Base-by-base conservation (phyloP, 2,113 vertebrate genomes). In the Brienomyrus longianalis region DNA sequence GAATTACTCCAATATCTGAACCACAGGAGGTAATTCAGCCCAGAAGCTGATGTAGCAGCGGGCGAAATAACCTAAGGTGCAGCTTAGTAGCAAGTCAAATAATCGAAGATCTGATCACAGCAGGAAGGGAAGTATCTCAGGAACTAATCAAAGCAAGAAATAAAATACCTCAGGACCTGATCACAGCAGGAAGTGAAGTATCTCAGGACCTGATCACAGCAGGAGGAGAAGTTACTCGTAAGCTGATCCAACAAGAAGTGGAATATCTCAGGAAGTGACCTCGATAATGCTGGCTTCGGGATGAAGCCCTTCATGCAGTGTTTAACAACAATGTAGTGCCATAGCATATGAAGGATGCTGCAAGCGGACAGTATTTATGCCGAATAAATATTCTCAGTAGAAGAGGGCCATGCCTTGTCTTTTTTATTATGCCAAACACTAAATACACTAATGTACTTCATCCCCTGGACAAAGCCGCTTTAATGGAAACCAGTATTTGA, bases 51-150 rank as follows among this genome's bases (percentile, higher is more conserved):
- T 52, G 17, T 51, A 86, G 50, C 47, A 86, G 84, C 48, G 52
- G n/a, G 51, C 0, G 51, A 54, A 87, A 87, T 54, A 35, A 87
- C 15, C 48, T 54, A 21, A 39, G 50, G n/a, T n/a, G 45, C 51
- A 51, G 11, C 27, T 51, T 52, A 27, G 27, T 27, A 86, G 17
- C 13, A 87, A 27, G 50, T 87, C n/a, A 54, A 54, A 48, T 35
- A 54, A 54, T 19, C 50, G 1, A 51, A 51, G 48, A 51, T 51
- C 45, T 51, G 48, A 86, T 51, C n/a, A 51, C 45, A 86, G 50
- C 85, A 86, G n/a, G 85, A 86, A 48, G 85, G 27, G 21, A 84
- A 86, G 47, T 13, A 86, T 50, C 85, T 31, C 50, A 54, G 85
- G 47, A 86, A n/a, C 23, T 54, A 27, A 50, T 43, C 80, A 43